Evolutionary conservation across 2,797 vertebrate genomes (phyloP), one percentile per base, ranked within the genome.

Genomic region (Rhinophrynus dorsalis): DNA sequence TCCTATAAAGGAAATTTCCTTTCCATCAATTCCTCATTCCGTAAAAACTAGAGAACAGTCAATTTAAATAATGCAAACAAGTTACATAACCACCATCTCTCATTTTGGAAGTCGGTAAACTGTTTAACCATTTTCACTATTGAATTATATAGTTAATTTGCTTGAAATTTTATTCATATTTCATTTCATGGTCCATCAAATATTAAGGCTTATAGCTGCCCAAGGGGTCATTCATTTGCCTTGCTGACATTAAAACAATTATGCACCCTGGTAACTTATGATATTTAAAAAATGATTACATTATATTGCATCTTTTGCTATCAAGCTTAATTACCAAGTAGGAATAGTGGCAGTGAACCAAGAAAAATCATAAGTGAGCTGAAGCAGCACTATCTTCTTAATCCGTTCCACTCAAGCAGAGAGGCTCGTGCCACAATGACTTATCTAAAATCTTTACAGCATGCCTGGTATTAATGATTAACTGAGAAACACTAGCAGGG

Each of bases 381-480:
- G 72, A 77, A 71, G 69, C 67, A 77, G 72, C 40, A 68, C 70
- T 77, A 56, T 81, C 78, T 77, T 60, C 2, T 33, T 26, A 40
- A 81, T 79, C 77, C 52, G 45, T 44, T 12, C 44, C 65, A 32
- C 57, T 80, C 78, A 77, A 80, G 51, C 75, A 58, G 57, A 37
- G 1, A 75, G 73, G 30, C 81, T 78, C 63, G 68, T 82, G 79
- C 73, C 80, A 61, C 35, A 18, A 70, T 66, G 24, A 48, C 73
- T 76, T 79, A 83, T 78, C 77, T 72, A 57, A 65, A 69, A 57
- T 48, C 24, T 76, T 21, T 0, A 77, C 77, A 72, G 29, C 71
- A 61, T 83, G 69, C 79, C 76, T 78, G 66, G 48, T 74, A 75
- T 66, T 66, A 82, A 33, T 77, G 76, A 80, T 66, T 82, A 80